Percentiles rank a stretch among this genome's conserved stretches.
These are phyloP conservation scores for Smittia aterrima DNA, from an alignment of 2,888 invertebrate genomes.

Conservation along the genomic window DNA sequence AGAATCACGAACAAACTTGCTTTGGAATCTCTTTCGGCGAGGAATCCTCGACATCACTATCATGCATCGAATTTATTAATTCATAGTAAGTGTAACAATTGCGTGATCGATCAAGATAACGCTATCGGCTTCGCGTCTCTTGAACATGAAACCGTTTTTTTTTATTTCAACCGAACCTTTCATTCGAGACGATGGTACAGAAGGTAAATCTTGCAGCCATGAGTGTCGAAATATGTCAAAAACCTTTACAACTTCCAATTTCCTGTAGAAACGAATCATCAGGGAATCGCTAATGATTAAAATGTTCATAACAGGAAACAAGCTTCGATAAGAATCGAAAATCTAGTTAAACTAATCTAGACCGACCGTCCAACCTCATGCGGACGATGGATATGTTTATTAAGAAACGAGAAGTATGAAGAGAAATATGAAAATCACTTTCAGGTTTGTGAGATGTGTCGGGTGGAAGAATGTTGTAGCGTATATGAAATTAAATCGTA, in stretches of 20 bases:
- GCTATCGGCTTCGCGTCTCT: too few relatives aligned
- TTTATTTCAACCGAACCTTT: too few relatives aligned
- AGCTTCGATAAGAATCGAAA: slow-evolving; percentile 2
- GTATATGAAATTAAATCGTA: not conserved
- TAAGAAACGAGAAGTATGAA: not conserved
- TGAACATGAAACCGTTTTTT: too few relatives aligned
- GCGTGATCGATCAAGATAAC: too few relatives aligned
- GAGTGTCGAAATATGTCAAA: too few relatives aligned
- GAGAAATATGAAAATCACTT: not conserved
- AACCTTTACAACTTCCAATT: not conserved
- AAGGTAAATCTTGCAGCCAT: too few relatives aligned
- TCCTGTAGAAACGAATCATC: not conserved
- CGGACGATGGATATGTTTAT: not conserved
- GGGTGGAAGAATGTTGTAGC: not conserved
- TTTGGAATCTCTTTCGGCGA: not conserved
- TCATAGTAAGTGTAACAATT: too few relatives aligned
- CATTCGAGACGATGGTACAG: too few relatives aligned
- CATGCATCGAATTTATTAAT: too few relatives aligned
- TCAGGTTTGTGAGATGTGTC: not conserved
- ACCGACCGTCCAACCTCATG: not conserved
- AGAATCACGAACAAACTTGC: not conserved
- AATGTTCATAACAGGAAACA: slow-evolving; percentile 6
- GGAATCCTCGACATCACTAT: too few relatives aligned
- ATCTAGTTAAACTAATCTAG: not conserved
- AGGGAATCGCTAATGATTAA: not conserved